A percentile compares a stretch with the other conserved stretches of the same genome.
phyloP scores from a whole-genome alignment of 2,888 invertebrate species.

The Lycia hirtaria region DNA sequence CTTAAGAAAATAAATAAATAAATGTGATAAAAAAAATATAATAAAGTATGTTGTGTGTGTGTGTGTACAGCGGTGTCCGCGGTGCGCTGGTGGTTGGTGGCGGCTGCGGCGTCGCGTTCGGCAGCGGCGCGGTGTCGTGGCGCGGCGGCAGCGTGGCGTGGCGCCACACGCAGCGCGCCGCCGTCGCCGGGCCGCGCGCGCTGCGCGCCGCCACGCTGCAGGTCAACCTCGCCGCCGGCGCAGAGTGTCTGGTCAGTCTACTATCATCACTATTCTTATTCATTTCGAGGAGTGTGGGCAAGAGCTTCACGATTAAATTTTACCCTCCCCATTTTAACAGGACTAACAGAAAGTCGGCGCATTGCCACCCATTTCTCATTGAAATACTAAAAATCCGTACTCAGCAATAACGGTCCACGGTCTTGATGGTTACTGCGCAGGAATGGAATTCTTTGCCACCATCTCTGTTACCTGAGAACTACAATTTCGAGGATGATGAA shows the following conservation, averaged over 20 bases:
- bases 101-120: constrained; percentile 83
- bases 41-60: not conserved
- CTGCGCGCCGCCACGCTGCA: constrained; percentile 93
- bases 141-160: constrained; percentile 87
- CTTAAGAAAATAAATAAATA: too few relatives aligned
- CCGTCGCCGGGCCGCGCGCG: constrained; percentile 59
- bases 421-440: too few relatives aligned
- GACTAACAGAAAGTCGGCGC: too few relatives aligned
- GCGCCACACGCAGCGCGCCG: constrained; percentile 86
- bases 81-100: constrained; percentile 77
- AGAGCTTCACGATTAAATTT: not conserved
- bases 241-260: constrained; percentile 93
- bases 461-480: too few relatives aligned
- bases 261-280: not conserved
- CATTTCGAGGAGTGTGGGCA: too few relatives aligned
- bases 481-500: constrained; percentile 67
- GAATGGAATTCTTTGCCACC: too few relatives aligned
- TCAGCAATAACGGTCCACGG: too few relatives aligned
- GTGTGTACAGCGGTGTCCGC: constrained; percentile 66
- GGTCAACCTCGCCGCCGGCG: constrained; percentile 93
- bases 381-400: too few relatives aligned
- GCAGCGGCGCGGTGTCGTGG: constrained; percentile 86
- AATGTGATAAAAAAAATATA: not conserved
- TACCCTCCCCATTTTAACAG: too few relatives aligned
- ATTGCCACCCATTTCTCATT: too few relatives aligned